phyloP scores from a whole-genome alignment of 92 coral and sea anemone species.

The Epizoanthus stellaris region DNA sequence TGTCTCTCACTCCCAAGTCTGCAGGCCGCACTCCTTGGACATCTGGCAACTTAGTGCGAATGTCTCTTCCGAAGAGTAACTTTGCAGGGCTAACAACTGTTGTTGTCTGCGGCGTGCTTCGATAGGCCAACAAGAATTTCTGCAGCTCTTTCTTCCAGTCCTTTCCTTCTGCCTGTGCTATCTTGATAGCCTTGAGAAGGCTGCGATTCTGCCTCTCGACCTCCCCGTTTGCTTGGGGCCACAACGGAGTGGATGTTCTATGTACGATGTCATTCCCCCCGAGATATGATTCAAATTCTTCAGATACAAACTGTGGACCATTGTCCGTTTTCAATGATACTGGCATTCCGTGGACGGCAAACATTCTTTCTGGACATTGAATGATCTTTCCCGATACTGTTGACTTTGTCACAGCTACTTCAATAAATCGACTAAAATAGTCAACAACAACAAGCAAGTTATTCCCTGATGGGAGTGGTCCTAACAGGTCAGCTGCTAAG shows the following conservation, averaged over 20 bases:
- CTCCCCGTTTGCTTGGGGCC: conserved; percentile 9
- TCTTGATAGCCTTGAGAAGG: neutral
- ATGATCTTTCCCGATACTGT: neutral
- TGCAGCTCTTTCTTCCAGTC: conserved; percentile 1
- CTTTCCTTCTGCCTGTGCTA: conserved; percentile 28
- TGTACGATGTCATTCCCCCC: conserved; percentile 11
- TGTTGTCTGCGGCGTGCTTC: too few relatives aligned
- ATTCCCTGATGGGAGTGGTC: conserved; percentile 19
- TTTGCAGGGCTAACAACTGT: conserved; percentile 32
- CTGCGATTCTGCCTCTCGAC: neutral
- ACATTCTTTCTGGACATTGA: neutral
- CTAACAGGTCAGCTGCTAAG: conserved; percentile 13
- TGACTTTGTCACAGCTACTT: conserved; percentile 15
- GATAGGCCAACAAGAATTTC: neutral
- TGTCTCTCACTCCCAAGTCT: neutral
- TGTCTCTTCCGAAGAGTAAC: neutral
- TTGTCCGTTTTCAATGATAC: conserved; percentile 22
- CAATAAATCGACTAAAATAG: conserved; percentile 38
- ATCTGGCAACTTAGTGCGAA: conserved; percentile 18
- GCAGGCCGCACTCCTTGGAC: neutral
- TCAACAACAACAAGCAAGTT: neutral
- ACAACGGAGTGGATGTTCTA: neutral
- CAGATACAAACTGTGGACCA: conserved; percentile 37
- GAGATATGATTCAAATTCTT: neutral
- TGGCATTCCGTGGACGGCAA: conserved; percentile 12